Evolutionary conservation across 1,140 invertebrate species (phyloP).

Genomic region (Calliphora vicina): DNA sequence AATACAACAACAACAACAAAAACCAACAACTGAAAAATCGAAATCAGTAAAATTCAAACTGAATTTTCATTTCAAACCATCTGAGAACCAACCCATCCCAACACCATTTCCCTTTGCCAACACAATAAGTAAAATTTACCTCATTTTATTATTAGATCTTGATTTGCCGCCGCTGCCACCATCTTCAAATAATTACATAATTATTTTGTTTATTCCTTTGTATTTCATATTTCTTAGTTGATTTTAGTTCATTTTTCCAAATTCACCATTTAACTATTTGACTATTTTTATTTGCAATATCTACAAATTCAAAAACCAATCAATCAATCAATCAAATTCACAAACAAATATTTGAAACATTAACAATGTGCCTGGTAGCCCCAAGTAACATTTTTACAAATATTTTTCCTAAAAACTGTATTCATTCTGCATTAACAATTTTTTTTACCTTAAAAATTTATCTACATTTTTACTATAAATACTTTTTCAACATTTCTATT

Average conservation of each 20-base stretch:
- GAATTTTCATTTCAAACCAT: not conserved
- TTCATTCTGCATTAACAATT: not conserved
- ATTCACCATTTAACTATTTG: not conserved
- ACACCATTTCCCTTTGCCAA: not conserved
- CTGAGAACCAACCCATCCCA: not conserved
- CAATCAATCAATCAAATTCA: not conserved
- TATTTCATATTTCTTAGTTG: not conserved
- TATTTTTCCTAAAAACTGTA: not conserved
- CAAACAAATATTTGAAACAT: not conserved
- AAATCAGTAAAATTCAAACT: not conserved
- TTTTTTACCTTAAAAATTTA: not conserved
- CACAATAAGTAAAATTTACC: not conserved
- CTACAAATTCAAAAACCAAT: not conserved
- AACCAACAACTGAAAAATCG: not conserved
- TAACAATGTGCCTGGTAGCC: not conserved
- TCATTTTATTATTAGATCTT: not conserved
- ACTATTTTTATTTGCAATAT: not conserved
- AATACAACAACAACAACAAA: constrained; percentile 40
- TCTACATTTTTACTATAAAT: not conserved
- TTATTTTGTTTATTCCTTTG: not conserved
- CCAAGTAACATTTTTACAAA: not conserved
- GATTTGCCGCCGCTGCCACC: not conserved
- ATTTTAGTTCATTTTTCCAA: not conserved
- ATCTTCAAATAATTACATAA: no score
- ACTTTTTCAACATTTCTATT: not conserved